phyloP scores from a whole-genome alignment of 2,888 invertebrate genomes.

The Sericinus montela region DNA sequence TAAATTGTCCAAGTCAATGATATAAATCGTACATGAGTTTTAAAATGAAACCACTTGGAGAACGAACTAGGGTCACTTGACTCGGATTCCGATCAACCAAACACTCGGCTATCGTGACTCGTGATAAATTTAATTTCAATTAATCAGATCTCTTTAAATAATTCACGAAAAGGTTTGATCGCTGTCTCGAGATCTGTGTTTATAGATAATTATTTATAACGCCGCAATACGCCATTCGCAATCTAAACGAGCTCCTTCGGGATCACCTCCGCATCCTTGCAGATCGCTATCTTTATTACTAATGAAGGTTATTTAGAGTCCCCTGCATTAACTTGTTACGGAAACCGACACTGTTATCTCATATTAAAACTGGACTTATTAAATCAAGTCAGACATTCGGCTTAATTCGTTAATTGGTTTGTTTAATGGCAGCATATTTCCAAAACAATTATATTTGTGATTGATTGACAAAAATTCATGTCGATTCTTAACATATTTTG shows the following conservation, averaged over 20 bases:
- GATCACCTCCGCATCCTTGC: slow-evolving; percentile 20
- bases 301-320: slow-evolving; percentile 48
- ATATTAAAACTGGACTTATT: slow-evolving; percentile 14
- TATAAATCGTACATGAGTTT: too few species aligned
- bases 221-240: slow-evolving; percentile 15
- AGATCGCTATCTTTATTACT: slow-evolving; percentile 38
- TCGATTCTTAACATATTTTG: too few species aligned
- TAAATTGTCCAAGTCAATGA: too few species aligned
- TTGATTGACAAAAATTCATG: too few species aligned
- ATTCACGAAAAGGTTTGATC: not conserved
- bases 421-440: slow-evolving; percentile 1
- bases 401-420: slow-evolving; percentile 12
- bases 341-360: slow-evolving; percentile 19
- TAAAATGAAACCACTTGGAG: too few species aligned
- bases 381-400: slow-evolving; percentile 12
- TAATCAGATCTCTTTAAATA: too few species aligned
- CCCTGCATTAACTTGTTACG: slow-evolving; percentile 34
- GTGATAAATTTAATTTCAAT: too few species aligned
- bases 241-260: slow-evolving; percentile 24
- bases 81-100: too few species aligned
- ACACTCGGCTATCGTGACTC: too few species aligned
- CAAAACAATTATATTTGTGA: too few species aligned
- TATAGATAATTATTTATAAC: slow-evolving; percentile 11
- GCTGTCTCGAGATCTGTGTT: not conserved
- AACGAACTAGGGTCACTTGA: too few species aligned